Conservation (phyloP, 2,888 invertebrate genomes). For the Teleiodes luculella region DNA sequence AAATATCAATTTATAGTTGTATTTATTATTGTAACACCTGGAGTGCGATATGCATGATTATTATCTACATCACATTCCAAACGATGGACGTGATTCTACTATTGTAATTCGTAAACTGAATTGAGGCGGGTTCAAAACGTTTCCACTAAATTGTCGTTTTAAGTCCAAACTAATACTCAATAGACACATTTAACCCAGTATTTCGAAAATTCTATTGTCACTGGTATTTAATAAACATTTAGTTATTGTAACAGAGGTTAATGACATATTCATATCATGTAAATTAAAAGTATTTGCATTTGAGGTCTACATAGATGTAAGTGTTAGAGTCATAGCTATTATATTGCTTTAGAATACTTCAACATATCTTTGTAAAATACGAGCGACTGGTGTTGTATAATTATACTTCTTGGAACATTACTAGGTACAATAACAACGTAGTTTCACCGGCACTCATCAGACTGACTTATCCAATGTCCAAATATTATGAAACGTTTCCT, state of each 20-base stretch:
- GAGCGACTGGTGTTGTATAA: constrained; percentile 57
- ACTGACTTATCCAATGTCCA: constrained; percentile 44
- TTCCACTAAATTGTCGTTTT: background rate
- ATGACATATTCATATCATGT: constrained; percentile 79
- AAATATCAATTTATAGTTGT: constrained; percentile 52
- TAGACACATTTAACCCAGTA: constrained; percentile 20
- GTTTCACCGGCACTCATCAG: constrained; percentile 52
- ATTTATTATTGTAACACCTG: constrained; percentile 40
- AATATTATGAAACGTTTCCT: constrained; percentile 23
- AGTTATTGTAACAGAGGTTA: constrained; percentile 71
- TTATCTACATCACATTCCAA: constrained; percentile 72
- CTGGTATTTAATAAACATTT: constrained; percentile 56
- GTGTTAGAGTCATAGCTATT: constrained; percentile 76
- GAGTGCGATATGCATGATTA: constrained; percentile 76
- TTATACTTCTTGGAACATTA: constrained; percentile 36
- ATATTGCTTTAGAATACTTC: constrained; percentile 77
- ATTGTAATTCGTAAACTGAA: constrained; percentile 16
- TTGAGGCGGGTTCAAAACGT: constrained; percentile 10
- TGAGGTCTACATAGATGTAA: constrained; percentile 77
- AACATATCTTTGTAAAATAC: constrained; percentile 74
- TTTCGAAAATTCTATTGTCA: constrained; percentile 42
- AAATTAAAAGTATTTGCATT: constrained; percentile 78
- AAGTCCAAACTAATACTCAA: constrained; percentile 1
- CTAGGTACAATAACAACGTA: constrained; percentile 34
- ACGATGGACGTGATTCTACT: constrained; percentile 22